phyloP scores from a whole-genome alignment of 1,140 invertebrate species.

The Bombus pyrosoma region DNA sequence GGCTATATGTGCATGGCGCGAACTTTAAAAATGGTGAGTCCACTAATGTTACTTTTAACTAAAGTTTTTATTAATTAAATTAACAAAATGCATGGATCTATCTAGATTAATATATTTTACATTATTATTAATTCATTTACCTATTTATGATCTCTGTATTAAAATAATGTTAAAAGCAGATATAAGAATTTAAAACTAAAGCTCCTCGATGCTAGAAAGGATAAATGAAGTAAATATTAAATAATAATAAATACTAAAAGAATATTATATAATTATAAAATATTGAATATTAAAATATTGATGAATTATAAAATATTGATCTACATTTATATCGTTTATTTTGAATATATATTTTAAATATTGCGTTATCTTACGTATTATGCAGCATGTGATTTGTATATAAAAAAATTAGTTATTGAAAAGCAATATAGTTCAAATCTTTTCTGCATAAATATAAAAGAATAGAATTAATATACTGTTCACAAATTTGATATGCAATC shows the following conservation, averaged over 20 bases:
- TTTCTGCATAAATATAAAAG: not conserved
- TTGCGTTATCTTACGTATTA: not conserved
- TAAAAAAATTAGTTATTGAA: not conserved
- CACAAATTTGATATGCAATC: not conserved
- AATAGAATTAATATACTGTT: constrained; percentile 13
- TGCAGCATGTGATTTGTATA: not conserved
- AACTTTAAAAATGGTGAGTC: constrained; percentile 46
- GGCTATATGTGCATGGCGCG: not conserved
- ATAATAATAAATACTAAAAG: not conserved
- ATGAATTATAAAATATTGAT: not conserved
- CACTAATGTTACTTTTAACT: not conserved
- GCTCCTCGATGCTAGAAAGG: no score
- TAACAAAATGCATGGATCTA: not conserved
- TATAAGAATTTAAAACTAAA: no score
- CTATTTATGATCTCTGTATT: no score
- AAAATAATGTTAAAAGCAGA: no score
- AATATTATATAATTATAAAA: not conserved
- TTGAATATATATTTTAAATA: not conserved
- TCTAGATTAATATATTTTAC: not conserved
- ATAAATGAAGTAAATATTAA: no score
- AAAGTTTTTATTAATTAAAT: not conserved
- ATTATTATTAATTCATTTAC: not conserved
- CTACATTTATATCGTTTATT: not conserved
- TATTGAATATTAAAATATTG: not conserved
- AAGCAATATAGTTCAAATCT: not conserved